Conservation (phyloP, 2,888 invertebrate species). For the Ceramica pisi region DNA sequence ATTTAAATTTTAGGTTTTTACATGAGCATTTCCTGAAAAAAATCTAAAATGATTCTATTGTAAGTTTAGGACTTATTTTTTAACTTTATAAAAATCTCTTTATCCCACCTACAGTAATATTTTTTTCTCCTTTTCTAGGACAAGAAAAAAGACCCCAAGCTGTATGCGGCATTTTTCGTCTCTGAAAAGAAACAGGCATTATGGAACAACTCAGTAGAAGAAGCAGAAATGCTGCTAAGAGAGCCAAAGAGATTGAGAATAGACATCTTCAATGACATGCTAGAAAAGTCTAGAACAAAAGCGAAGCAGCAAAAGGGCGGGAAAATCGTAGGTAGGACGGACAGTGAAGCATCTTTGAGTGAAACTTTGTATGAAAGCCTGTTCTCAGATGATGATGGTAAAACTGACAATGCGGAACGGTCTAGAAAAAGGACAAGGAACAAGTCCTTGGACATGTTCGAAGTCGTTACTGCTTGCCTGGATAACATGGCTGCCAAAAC, state of each 20-base stretch:
- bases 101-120: neutral
- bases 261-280: slow-evolving; percentile 86
- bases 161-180: slow-evolving; percentile 88
- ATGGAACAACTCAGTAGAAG: slow-evolving; percentile 94
- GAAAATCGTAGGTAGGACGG: slow-evolving; percentile 79
- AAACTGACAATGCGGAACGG: slow-evolving; percentile 76
- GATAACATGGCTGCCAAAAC: slow-evolving; percentile 89
- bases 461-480: slow-evolving; percentile 87
- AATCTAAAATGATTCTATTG: no score
- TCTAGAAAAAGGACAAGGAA: slow-evolving; percentile 77
- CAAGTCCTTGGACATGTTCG: slow-evolving; percentile 85
- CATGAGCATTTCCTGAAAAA: no score
- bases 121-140: slow-evolving; percentile 77
- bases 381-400: slow-evolving; percentile 84
- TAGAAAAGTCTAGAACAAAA: slow-evolving; percentile 73
- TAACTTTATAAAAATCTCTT: neutral
- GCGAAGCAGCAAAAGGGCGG: slow-evolving; percentile 75
- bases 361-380: slow-evolving; percentile 87
- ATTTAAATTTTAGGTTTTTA: no score
- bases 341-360: slow-evolving; percentile 86
- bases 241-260: slow-evolving; percentile 91
- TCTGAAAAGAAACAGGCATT: slow-evolving; percentile 89
- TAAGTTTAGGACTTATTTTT: no score
- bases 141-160: slow-evolving; percentile 89
- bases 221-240: slow-evolving; percentile 92